Percentiles rank a stretch among this genome's conserved stretches.
Conservation (phyloP, 2,113 vertebrate genomes). For the Mesocricetus auratus region DNA sequence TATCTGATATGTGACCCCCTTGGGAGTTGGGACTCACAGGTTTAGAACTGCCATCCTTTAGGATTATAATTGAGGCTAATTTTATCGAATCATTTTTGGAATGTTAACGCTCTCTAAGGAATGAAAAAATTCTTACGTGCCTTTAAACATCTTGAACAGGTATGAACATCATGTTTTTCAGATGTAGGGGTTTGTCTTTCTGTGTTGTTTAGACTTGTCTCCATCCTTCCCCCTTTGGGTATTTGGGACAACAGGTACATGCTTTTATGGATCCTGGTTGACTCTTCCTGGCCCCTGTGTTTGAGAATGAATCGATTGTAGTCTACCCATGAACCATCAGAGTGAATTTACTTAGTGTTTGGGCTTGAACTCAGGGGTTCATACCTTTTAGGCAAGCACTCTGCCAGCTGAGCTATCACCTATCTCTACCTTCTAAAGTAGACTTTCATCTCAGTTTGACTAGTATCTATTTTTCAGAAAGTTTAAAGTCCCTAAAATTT, state of each 20-base stretch:
- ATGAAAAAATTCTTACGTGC: neutral
- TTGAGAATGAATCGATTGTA: neutral
- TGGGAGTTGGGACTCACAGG: neutral
- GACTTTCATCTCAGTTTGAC: neutral
- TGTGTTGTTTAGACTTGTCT: neutral
- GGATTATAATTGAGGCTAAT: conserved; percentile 39
- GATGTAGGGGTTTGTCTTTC: neutral
- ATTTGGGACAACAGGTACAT: neutral
- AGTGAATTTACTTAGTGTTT: neutral
- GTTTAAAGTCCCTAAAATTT: conserved; percentile 5
- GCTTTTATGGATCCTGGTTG: neutral
- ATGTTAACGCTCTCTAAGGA: no score
- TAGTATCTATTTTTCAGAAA: conserved; percentile 10
- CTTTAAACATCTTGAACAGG: conserved; percentile 5
- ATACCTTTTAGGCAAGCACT: neutral
- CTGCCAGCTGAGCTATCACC: neutral
- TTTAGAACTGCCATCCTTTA: neutral
- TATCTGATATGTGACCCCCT: neutral
- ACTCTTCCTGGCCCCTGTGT: neutral
- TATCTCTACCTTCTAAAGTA: neutral
- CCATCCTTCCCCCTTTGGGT: neutral
- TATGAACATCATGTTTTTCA: neutral
- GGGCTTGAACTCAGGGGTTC: neutral
- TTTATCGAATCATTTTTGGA: conserved; percentile 10
- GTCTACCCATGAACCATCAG: neutral